Conservation (phyloP, 1,140 invertebrate species). For the Sesamia nonagrioides region DNA sequence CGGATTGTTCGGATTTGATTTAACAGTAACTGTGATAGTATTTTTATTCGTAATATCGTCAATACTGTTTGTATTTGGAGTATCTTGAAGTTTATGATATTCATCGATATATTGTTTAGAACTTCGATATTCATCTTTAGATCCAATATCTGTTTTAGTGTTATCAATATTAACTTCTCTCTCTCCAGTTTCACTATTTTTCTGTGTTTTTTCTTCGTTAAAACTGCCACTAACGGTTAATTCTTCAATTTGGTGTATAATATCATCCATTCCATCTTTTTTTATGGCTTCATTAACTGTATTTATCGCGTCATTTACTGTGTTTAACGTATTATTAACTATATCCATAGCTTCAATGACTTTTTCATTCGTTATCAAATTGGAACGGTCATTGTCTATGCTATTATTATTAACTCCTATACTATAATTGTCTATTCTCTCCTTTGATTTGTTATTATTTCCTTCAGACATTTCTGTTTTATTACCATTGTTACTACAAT, state of each 20-base stretch:
- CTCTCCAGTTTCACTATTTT: conserved; percentile 17
- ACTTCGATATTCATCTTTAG: neutral
- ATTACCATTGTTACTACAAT: neutral
- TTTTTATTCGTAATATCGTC: too few species aligned
- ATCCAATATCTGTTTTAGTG: neutral
- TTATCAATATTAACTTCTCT: neutral
- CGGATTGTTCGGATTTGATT: too few species aligned
- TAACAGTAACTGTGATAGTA: too few species aligned
- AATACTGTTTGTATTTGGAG: too few species aligned
- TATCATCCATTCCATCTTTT: neutral
- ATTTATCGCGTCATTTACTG: neutral
- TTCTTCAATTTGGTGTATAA: neutral
- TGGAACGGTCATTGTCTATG: neutral
- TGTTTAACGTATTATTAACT: neutral
- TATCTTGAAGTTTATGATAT: too few species aligned
- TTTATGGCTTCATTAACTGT: conserved; percentile 1
- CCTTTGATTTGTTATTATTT: neutral
- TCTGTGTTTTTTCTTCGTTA: neutral
- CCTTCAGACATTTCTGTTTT: neutral
- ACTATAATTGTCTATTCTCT: too few species aligned
- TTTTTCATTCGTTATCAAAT: neutral
- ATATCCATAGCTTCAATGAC: neutral
- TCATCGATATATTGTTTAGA: too few species aligned
- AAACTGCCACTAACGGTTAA: neutral
- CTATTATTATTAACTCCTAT: neutral